These are phyloP conservation scores for Luperina testacea DNA, from an alignment of 2,888 invertebrate species.

Conservation along the genomic window DNA sequence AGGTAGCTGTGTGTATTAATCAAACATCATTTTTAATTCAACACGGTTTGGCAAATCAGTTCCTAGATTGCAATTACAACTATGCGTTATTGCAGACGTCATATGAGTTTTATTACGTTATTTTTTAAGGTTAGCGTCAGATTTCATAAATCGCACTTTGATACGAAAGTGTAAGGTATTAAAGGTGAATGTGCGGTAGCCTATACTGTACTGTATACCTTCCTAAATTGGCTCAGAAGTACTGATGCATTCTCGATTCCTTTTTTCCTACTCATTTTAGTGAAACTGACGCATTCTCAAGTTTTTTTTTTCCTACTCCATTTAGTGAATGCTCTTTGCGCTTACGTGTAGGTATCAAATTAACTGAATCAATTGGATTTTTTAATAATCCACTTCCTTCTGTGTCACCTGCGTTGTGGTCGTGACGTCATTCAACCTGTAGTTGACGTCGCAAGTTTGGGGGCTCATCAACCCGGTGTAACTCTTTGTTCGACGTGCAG, in stretches of 20 bases:
- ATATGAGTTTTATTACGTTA: neutral
- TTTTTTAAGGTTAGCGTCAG: neutral
- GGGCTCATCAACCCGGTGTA: constrained; percentile 38
- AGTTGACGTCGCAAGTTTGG: constrained; percentile 66
- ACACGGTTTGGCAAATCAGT: neutral
- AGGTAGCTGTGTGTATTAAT: neutral
- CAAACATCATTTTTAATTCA: neutral
- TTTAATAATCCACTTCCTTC: constrained; percentile 3
- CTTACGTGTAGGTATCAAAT: neutral
- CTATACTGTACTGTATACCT: neutral
- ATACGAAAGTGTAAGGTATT: neutral
- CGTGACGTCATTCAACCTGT: constrained; percentile 45
- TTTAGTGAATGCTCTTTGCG: neutral
- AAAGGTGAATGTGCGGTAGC: neutral
- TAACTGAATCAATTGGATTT: neutral
- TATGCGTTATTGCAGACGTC: neutral
- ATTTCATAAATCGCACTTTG: neutral
- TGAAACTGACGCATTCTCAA: constrained; percentile 10
- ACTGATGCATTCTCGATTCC: neutral
- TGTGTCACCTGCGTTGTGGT: constrained; percentile 22
- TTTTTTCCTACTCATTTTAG: constrained; percentile 2
- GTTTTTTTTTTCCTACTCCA: constrained; percentile 5
- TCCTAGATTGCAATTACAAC: neutral
- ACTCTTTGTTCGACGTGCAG: constrained; percentile 47
- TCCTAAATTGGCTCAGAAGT: constrained; percentile 10